A percentile compares a stretch with the other conserved stretches of the same genome.
Conservation (phyloP, 2,797 vertebrate species). For the Clamator glandarius region DNA sequence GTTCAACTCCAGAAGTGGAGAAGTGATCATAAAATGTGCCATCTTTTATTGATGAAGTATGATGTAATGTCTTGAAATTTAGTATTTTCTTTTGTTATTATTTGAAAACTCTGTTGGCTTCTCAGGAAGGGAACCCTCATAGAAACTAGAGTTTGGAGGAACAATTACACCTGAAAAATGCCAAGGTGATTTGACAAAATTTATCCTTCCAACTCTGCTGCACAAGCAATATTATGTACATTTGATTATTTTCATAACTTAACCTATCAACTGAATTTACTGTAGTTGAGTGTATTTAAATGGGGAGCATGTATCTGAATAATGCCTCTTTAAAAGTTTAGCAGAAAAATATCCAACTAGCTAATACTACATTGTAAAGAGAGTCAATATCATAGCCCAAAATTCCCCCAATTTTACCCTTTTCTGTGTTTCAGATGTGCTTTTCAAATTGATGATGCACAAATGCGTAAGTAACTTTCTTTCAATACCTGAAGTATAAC, state of each 20-base stretch:
- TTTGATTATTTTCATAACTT: neutral
- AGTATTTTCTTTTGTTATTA: neutral
- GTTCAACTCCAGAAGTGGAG: neutral
- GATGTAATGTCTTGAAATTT: neutral
- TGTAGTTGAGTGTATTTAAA: neutral
- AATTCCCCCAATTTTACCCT: neutral
- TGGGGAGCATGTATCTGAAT: neutral
- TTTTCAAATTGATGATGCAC: neutral
- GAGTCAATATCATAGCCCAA: neutral
- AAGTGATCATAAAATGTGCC: neutral
- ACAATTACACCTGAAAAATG: neutral
- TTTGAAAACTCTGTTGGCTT: neutral
- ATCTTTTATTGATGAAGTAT: neutral
- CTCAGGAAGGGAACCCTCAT: neutral
- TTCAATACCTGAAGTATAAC: neutral
- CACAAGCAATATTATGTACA: neutral
- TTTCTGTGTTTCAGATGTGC: neutral
- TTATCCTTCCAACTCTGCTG: neutral
- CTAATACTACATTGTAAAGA: neutral
- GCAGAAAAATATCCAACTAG: neutral
- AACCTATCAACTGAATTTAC: neutral
- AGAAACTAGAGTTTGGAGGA: neutral
- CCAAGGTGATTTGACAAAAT: neutral
- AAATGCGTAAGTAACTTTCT: neutral
- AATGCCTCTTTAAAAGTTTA: neutral